These are phyloP conservation scores for Dorcus parallelipipedus DNA, from an alignment of 2,888 invertebrate species.

Conservation along the genomic window DNA sequence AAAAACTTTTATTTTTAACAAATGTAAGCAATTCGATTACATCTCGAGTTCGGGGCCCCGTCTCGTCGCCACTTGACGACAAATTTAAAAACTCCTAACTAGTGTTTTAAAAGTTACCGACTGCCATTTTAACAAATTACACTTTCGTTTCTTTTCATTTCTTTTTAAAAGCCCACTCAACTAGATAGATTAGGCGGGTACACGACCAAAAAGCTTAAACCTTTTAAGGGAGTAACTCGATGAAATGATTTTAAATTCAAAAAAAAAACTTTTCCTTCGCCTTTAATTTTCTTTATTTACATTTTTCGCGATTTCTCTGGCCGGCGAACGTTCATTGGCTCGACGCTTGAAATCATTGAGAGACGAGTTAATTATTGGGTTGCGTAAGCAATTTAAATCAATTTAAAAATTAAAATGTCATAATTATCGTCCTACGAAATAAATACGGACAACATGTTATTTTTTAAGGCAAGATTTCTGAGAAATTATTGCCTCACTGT, in stretches of 20 bases:
- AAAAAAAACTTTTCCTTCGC: background rate
- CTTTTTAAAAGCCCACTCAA: constrained; percentile 43
- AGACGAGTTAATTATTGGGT: too few species aligned
- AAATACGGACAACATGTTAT: too few species aligned
- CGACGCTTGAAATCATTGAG: too few species aligned
- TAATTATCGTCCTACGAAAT: too few species aligned
- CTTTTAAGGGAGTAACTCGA: constrained; percentile 33
- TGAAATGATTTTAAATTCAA: background rate
- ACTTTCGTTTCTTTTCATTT: constrained; percentile 47
- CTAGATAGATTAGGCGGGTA: constrained; percentile 37
- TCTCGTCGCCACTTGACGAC: constrained; percentile 38
- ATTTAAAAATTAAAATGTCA: too few species aligned
- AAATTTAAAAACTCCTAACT: constrained; percentile 49
- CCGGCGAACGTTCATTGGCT: too few species aligned
- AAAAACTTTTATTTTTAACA: constrained; percentile 30
- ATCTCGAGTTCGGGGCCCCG: constrained; percentile 29
- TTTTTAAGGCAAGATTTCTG: too few species aligned
- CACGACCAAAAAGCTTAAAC: constrained; percentile 39
- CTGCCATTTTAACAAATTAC: constrained; percentile 51
- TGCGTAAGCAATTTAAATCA: too few species aligned
- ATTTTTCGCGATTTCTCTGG: too few species aligned
- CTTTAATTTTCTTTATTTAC: too few species aligned
- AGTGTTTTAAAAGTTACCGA: constrained; percentile 50
- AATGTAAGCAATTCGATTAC: constrained; percentile 41
- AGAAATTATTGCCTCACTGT: too few species aligned